A percentile compares a stretch with the other conserved stretches of the same genome.
These are phyloP conservation scores for Dryococelus australis DNA, from an alignment of 2,888 invertebrate species.

Conservation along the genomic window DNA sequence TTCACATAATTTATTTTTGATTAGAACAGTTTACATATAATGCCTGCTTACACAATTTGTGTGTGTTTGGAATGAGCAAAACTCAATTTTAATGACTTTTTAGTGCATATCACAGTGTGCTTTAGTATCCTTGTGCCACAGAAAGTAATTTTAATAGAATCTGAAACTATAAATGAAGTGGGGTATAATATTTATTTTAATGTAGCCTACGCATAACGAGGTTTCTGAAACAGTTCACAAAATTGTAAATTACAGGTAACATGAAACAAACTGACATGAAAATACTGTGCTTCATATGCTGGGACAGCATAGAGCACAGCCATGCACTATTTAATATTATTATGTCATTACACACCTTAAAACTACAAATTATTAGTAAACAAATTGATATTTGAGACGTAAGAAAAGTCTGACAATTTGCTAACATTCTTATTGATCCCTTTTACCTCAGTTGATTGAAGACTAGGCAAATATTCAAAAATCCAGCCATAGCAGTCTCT, in stretches of 20 bases:
- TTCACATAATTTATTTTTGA: too few relatives aligned
- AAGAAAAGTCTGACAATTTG: background rate
- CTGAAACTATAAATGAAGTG: too few relatives aligned
- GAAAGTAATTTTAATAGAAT: too few relatives aligned
- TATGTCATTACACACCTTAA: background rate
- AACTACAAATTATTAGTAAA: background rate
- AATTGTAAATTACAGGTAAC: background rate
- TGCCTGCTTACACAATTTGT: too few relatives aligned
- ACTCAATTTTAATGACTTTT: too few relatives aligned
- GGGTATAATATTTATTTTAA: too few relatives aligned
- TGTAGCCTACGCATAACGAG: background rate
- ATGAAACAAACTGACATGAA: background rate
- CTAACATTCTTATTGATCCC: background rate
- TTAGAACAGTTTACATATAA: too few relatives aligned
- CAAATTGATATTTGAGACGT: background rate
- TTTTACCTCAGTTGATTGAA: conserved; percentile 10
- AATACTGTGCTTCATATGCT: background rate
- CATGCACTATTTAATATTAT: background rate
- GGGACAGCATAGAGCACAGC: background rate
- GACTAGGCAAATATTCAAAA: conserved; percentile 4
- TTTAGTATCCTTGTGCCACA: too few relatives aligned
- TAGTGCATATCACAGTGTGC: too few relatives aligned
- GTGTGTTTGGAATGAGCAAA: too few relatives aligned
- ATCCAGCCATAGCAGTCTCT: background rate
- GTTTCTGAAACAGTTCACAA: background rate